These are phyloP conservation scores for Petrocephalus microphthalmus DNA, from an alignment of 2,113 vertebrate genomes.

Conservation along the genomic window DNA sequence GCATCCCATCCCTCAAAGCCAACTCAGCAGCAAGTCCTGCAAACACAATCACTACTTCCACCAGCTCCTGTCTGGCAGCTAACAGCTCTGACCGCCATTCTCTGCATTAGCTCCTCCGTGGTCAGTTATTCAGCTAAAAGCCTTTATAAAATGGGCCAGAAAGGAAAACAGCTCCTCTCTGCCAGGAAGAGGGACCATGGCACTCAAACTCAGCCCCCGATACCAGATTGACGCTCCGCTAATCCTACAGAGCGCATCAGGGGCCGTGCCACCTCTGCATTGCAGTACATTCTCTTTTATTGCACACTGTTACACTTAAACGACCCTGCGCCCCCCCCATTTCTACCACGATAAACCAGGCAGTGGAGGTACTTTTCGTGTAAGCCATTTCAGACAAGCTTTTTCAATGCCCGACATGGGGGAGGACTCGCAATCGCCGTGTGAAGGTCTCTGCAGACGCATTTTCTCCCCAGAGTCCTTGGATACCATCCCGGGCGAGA, in stretches of 20 bases:
- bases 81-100: not conserved
- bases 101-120: not conserved
- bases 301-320: not conserved
- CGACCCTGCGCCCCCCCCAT: not conserved
- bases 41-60: not conserved
- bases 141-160: not conserved
- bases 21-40: not conserved
- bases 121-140: not conserved
- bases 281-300: not conserved
- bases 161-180: not conserved
- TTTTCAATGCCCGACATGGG: slow-evolving; percentile 2
- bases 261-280: not conserved
- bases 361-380: not conserved
- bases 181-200: not conserved
- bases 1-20: not conserved
- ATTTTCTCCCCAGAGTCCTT: not conserved
- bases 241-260: not conserved
- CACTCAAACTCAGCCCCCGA: not conserved
- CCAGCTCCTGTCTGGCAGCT: not conserved
- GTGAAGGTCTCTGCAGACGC: slow-evolving; percentile 8
- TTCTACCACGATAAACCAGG: slow-evolving; percentile 5
- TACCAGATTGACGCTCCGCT: not conserved
- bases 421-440: no score
- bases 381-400: not conserved
- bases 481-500: not conserved